Base-by-base conservation (phyloP, 2,113 vertebrate genomes). In the Pomatorhinus ruficollis region DNA sequence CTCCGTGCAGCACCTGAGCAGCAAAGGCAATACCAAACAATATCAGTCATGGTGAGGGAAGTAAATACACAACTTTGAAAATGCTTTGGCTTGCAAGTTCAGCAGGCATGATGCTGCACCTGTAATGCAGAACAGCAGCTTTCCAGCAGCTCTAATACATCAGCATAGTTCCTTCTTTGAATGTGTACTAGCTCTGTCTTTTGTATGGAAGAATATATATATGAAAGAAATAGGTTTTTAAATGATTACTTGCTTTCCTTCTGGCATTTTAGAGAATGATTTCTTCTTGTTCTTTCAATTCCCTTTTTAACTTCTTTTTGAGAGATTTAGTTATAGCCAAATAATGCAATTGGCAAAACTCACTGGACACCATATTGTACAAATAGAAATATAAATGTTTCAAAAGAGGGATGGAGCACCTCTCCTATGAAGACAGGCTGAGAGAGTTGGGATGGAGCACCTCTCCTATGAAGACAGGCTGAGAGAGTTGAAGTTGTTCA, bases 181-280 rank as follows among this genome's bases (percentile, higher is more conserved):
- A 19, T 79, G 64, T 87, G 15, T 77, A 11, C 53, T 78, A 49
- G 49, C 42, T 85, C n/a, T 77, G 42, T 47, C 31, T 77, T 86
- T 31, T 53, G 13, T 70, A 16, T 52, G 24, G 63, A 77, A 76
- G 50, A 80, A 61, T 9, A 49, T 60, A 76, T 18, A 7, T 65
- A n/a, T 61, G 31, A 81, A 94, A 85, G 12, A 93, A 92, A 83
- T 30, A 0, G 0, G 1, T 30, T 94, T 94, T 86, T 37, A 63
- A 88, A 57, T 45, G 37, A 74, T 92, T 93, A 2, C 33, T 77
- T 88, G 33, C 79, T 92, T 96, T 45, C 83, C 52, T 88, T 88
- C 63, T 86, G 83, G 53, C 30, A 23, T 90, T 90, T 93, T 86
- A 63, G 35, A 53, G 54, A 86, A 40, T 2, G 0, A 14, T 77